Conservation (phyloP, 30 jellyfish, hydroid and myxozoan genomes). For the Nemopilema nomurai region DNA sequence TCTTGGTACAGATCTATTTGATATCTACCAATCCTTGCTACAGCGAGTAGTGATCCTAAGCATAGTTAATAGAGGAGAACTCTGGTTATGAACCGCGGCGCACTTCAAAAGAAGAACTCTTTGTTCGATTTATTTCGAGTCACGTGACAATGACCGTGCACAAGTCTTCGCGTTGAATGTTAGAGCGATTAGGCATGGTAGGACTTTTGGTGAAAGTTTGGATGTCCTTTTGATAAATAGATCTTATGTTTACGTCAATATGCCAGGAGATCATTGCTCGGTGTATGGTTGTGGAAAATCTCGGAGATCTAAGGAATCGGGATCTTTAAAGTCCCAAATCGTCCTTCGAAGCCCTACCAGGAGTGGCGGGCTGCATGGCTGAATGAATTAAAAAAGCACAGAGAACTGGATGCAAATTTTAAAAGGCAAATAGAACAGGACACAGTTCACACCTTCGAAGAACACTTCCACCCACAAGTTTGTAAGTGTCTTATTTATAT, state of each 20-base stretch:
- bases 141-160: constrained; percentile 34
- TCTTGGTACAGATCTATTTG: too few species aligned
- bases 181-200: neutral
- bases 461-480: constrained; percentile 48
- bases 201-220: neutral
- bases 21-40: too few species aligned
- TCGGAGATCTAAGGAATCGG: constrained; percentile 45
- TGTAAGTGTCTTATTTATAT: constrained; percentile 3
- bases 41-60: too few species aligned
- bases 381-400: constrained; percentile 8
- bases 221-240: neutral
- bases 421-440: constrained; percentile 26
- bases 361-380: constrained; percentile 36
- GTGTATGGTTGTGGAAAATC: constrained; percentile 45
- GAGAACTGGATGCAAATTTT: constrained; percentile 25
- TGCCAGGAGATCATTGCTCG: constrained; percentile 56
- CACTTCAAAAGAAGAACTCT: constrained; percentile 15
- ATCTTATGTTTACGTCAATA: constrained; percentile 11
- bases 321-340: constrained; percentile 34
- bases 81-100: constrained; percentile 38
- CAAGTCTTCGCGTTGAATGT: neutral
- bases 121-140: neutral
- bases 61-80: constrained; percentile 28
- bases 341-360: neutral
- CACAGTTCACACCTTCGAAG: constrained; percentile 31